Conservation (phyloP, 2,888 invertebrate genomes). For the Dolichomitus sp. region DNA sequence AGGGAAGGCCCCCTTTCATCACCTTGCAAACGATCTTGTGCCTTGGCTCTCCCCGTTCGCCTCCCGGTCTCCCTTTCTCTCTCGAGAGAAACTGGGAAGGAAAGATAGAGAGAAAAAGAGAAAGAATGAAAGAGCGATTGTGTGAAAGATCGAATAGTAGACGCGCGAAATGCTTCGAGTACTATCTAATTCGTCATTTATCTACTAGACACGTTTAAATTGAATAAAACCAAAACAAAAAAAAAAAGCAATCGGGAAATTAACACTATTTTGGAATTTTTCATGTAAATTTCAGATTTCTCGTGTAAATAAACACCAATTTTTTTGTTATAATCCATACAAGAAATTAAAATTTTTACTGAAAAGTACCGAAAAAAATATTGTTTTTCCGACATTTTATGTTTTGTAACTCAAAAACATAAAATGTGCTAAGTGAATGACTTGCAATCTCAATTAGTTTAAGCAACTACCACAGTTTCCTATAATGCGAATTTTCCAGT, state of each 20-base stretch:
- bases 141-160: conserved; percentile 10
- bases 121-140: neutral
- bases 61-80: conserved; percentile 33
- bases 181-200: conserved; percentile 42
- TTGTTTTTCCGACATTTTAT: no score
- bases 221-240: conserved; percentile 52
- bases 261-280: no score
- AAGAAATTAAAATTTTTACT: no score
- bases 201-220: conserved; percentile 45
- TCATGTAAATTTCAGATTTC: no score
- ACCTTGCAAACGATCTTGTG: conserved; percentile 82
- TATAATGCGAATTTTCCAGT: neutral
- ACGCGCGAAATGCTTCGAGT: conserved; percentile 53
- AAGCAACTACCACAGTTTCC: no score
- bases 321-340: no score
- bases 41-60: conserved; percentile 58
- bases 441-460: no score
- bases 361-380: no score
- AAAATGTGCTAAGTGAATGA: neutral
- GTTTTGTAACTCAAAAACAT: no score
- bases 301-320: no score
- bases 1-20: conserved; percentile 85
- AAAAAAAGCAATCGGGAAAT: no score
- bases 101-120: conserved; percentile 11
- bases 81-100: no score